phyloP scores from a whole-genome alignment of 2,888 invertebrate species.

The Lepetodrilus schrolli region DNA sequence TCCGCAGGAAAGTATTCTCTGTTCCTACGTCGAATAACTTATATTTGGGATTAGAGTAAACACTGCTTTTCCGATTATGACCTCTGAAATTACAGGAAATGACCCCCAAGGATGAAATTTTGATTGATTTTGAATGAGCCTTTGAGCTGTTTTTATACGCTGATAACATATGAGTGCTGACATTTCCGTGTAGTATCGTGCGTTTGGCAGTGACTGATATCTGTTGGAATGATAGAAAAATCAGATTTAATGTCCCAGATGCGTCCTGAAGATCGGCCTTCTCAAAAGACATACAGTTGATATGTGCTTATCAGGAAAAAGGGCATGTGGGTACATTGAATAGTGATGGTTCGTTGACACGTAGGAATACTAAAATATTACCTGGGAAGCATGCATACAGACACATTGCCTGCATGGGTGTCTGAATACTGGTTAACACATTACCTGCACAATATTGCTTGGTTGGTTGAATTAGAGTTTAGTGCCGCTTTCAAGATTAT shows the following conservation, averaged over 20 bases:
- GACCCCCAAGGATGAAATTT: neutral
- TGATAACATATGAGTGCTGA: neutral
- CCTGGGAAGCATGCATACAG: neutral
- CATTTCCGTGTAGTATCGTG: neutral
- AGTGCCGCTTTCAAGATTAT: no score
- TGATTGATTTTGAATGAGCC: slow-evolving; percentile 2
- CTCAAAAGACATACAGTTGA: no score
- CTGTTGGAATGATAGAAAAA: neutral
- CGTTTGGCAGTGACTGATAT: neutral
- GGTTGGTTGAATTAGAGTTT: no score
- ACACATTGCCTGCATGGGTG: neutral
- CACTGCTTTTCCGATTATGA: neutral
- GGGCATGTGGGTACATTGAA: neutral
- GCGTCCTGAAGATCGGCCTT: no score
- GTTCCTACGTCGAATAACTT: neutral
- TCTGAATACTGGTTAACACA: neutral
- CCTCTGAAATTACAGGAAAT: slow-evolving; percentile 5
- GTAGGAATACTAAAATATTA: no score
- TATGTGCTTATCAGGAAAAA: neutral
- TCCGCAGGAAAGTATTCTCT: neutral
- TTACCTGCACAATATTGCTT: neutral
- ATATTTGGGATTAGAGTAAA: slow-evolving; percentile 10
- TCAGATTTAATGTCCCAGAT: neutral
- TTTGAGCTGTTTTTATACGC: neutral
- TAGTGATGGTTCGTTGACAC: neutral